phyloP scores from a whole-genome alignment of 1,140 invertebrate species.

The Drosophila funebris region DNA sequence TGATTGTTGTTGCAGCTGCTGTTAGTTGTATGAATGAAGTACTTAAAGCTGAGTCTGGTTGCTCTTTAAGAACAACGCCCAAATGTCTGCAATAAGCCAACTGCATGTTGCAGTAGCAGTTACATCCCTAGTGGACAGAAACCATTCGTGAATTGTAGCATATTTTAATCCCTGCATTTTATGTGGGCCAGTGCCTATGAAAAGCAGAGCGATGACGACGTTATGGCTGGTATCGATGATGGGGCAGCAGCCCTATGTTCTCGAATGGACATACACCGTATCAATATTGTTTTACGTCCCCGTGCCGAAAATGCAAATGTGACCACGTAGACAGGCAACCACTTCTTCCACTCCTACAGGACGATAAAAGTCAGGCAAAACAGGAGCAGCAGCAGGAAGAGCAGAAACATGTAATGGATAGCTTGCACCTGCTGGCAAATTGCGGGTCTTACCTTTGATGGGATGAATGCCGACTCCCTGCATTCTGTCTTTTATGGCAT shows the following conservation, averaged over 20 bases:
- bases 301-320: conserved; percentile 59
- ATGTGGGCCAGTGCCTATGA: conserved; percentile 52
- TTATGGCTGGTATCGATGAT: conserved; percentile 31
- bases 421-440: conserved; percentile 45
- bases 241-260: not conserved
- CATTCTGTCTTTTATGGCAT: conserved; percentile 25
- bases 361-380: conserved; percentile 16
- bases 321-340: conserved; percentile 41
- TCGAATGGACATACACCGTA: conserved; percentile 42
- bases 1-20: conserved; percentile 40
- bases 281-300: conserved; percentile 70
- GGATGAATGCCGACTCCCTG: conserved; percentile 20
- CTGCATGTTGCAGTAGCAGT: conserved; percentile 37
- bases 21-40: conserved; percentile 13
- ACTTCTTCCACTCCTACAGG: conserved; percentile 17
- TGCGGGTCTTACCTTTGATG: conserved; percentile 35
- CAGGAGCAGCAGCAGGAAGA: not conserved
- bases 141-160: conserved; percentile 37
- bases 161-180: conserved; percentile 61
- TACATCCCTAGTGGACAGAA: conserved; percentile 7
- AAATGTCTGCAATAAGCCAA: conserved; percentile 21
- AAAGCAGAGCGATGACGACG: conserved; percentile 30
- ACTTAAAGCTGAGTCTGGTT: conserved; percentile 20
- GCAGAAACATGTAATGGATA: conserved; percentile 7
- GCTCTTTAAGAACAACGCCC: conserved; percentile 45